Percentiles rank a stretch among this genome's conserved stretches.
Conservation (phyloP, 2,113 vertebrate species). For the Syngnathus floridae region DNA sequence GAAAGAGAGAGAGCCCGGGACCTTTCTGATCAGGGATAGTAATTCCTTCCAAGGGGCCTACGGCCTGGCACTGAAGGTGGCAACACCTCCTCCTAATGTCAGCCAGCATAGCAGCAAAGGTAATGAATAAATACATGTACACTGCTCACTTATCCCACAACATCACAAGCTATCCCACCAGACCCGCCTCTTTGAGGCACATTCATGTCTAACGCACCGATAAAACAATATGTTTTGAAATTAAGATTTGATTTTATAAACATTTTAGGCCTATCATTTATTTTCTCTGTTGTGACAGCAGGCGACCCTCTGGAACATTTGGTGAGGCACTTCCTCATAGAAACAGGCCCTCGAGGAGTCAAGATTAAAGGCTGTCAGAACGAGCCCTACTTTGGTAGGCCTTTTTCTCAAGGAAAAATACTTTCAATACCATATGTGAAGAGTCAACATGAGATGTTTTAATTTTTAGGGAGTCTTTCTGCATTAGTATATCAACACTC, state of each 20-base stretch:
- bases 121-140: slow-evolving; percentile 28
- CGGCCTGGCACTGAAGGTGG: slow-evolving; percentile 86
- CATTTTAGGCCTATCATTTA: too few relatives aligned
- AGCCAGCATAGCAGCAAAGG: slow-evolving; percentile 78
- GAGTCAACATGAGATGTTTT: background rate
- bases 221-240: too few relatives aligned
- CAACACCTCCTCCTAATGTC: slow-evolving; percentile 76
- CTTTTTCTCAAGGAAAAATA: background rate
- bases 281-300: slow-evolving; percentile 25
- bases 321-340: slow-evolving; percentile 88
- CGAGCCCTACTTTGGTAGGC: slow-evolving; percentile 84
- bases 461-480: slow-evolving; percentile 78
- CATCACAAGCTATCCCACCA: too few relatives aligned
- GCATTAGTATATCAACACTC: slow-evolving; percentile 88
- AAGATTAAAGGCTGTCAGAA: slow-evolving; percentile 90
- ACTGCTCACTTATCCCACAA: too few relatives aligned
- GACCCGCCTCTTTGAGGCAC: too few relatives aligned
- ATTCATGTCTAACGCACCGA: too few relatives aligned
- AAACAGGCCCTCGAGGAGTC: slow-evolving; percentile 84
- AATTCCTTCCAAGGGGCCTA: slow-evolving; percentile 92
- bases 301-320: slow-evolving; percentile 82
- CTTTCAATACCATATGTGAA: background rate
- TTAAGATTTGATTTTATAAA: too few relatives aligned
- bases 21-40: slow-evolving; percentile 87
- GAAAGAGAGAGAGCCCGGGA: slow-evolving; percentile 81